Evolutionary conservation across 2,888 invertebrate species (phyloP).

Genomic region (Spodoptera picta): DNA sequence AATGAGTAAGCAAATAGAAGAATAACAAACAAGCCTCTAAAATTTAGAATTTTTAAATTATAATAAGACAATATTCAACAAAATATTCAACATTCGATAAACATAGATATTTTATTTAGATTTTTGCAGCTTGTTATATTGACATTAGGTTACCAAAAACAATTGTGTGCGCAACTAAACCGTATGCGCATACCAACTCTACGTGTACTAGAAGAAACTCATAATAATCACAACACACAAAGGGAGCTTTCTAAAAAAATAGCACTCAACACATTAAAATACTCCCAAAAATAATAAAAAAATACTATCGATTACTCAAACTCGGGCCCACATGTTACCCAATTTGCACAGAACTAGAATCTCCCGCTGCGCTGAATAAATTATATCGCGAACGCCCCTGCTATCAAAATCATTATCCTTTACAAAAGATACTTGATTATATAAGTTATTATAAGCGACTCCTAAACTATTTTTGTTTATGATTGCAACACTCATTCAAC

Average conservation of each 20-base stretch:
- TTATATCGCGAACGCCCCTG: slow-evolving; percentile 79
- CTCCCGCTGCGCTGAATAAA: slow-evolving; percentile 84
- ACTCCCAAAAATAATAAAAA: slow-evolving; percentile 25
- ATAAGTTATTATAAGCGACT: slow-evolving; percentile 69
- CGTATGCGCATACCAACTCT: too few relatives aligned
- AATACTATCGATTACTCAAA: slow-evolving; percentile 69
- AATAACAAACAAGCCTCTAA: too few relatives aligned
- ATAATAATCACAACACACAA: neutral
- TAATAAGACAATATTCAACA: too few relatives aligned
- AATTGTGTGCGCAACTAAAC: too few relatives aligned
- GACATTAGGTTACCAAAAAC: too few relatives aligned
- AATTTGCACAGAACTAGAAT: slow-evolving; percentile 80
- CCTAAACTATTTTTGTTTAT: slow-evolving; percentile 64
- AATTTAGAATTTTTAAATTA: too few relatives aligned
- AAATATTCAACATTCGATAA: too few relatives aligned
- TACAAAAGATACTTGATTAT: slow-evolving; percentile 85
- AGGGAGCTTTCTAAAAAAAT: too few relatives aligned
- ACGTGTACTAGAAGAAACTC: neutral
- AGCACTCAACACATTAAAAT: slow-evolving; percentile 6
- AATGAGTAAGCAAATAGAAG: too few relatives aligned
- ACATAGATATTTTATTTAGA: too few relatives aligned
- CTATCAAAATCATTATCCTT: slow-evolving; percentile 73
- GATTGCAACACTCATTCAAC: slow-evolving; percentile 56
- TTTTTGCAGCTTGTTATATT: too few relatives aligned
- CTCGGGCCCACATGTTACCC: slow-evolving; percentile 78